Evolutionary conservation across 2,888 invertebrate species (phyloP), one percentile per base, ranked within the genome.

Genomic region (Cheilosia grossa): DNA sequence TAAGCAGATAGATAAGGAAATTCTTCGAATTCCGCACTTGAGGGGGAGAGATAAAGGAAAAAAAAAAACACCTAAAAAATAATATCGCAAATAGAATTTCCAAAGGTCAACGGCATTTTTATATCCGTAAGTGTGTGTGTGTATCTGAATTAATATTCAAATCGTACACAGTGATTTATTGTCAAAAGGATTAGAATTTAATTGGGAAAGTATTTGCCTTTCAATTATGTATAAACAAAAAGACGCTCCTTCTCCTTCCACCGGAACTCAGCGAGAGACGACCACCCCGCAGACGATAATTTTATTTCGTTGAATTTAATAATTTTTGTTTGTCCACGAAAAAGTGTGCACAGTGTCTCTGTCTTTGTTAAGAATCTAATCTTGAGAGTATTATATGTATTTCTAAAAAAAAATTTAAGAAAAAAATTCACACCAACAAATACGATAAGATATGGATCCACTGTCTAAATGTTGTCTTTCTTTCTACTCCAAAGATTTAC

Each of bases 81-180:
- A n/a, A 10, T 30, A n/a, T 64, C n/a, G 17, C 6, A 58, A 66
- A 75, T 49, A 64, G 66, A 49, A 44, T 15, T 67, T 42, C 17
- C 42, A 66, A 75, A 75, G 75, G 75, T 75, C 75, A 75, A 59
- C 49, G 75, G 66, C 75, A 75, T 67, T 21, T 21, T 61, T 53
- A 2, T 24, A 27, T 47, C 42, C 44, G 5, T 21, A n/a, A 9
- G 13, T 27, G 17, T 15, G 4, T 49, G n/a, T 40, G 51, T 51
- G 17, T n/a, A 24, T 24, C 5, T 30, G 51, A 30, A 53, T 63
- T 63, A 63, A 54, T 47, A 63, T 73, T 73, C 63, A 63, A 44
- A 73, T 63, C 24, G 21, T 6, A 44, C 13, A 17, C 6, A 44
- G 21, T 73, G 33, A 73, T 47, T 54, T 63, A 54, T 64, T 64